A percentile compares a stretch with the other conserved stretches of the same genome.
These are phyloP conservation scores for Gnatocerus cornutus DNA, from an alignment of 2,888 invertebrate species.

Conservation along the genomic window DNA sequence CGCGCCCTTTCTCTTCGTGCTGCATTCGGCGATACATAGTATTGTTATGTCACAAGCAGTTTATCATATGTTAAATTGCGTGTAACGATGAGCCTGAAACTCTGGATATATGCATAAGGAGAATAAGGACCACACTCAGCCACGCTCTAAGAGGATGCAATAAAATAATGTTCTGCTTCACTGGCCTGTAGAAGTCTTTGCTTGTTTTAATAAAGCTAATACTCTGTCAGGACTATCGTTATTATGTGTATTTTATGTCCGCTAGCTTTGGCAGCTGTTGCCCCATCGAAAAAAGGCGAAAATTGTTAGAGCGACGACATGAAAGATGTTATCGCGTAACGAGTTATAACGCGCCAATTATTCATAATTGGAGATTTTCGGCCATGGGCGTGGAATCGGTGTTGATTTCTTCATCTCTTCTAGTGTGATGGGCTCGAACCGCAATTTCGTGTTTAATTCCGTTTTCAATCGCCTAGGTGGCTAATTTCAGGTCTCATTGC, in stretches of 20 bases:
- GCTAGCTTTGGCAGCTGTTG: constrained; percentile 37
- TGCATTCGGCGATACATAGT: constrained; percentile 33
- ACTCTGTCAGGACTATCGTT: constrained; percentile 54
- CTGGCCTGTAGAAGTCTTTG: constrained; percentile 58
- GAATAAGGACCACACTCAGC: constrained; percentile 58
- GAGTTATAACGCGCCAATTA: constrained; percentile 31
- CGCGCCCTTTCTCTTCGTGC: constrained; percentile 1
- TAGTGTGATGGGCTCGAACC: too few species aligned
- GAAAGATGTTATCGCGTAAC: constrained; percentile 19
- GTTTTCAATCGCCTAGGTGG: too few species aligned
- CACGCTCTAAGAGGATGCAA: constrained; percentile 58
- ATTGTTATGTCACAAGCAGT: constrained; percentile 62
- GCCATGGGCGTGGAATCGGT: neutral
- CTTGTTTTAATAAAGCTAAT: constrained; percentile 65
- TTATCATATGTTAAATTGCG: constrained; percentile 66
- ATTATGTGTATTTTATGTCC: constrained; percentile 44
- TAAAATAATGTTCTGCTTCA: constrained; percentile 64
- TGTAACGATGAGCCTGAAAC: constrained; percentile 56
- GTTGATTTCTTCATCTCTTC: constrained; percentile 27
- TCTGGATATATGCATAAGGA: constrained; percentile 47
- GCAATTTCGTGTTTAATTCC: too few species aligned
- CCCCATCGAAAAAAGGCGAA: constrained; percentile 14
- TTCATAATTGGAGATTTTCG: constrained; percentile 15
- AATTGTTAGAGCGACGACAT: constrained; percentile 14
- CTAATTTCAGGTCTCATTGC: too few species aligned